phyloP scores from a whole-genome alignment of 2,113 vertebrate genomes.

The Onychorhynchus coronatus region DNA sequence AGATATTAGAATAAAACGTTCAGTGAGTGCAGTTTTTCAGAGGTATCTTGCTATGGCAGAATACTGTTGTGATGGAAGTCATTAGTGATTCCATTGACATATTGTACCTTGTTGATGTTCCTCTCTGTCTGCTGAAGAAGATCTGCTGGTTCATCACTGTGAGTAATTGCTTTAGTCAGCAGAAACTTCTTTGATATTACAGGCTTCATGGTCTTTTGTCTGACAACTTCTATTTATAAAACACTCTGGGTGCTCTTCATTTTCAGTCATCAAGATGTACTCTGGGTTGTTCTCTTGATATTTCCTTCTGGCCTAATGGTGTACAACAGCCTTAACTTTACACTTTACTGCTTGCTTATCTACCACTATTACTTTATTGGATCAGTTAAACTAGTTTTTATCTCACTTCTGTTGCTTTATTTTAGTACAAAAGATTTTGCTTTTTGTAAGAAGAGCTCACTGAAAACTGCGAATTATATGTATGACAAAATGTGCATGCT shows the following conservation, averaged over 20 bases:
- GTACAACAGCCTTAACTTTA: neutral
- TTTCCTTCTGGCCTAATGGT: neutral
- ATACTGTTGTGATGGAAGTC: neutral
- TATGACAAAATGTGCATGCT: neutral
- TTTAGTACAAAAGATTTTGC: neutral
- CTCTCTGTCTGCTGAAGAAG: neutral
- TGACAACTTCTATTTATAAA: neutral
- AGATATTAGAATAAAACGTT: neutral
- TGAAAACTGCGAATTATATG: neutral
- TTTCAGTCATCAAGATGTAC: neutral
- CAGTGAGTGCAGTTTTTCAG: neutral
- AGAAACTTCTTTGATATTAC: neutral
- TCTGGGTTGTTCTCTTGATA: neutral
- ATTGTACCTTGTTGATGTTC: neutral
- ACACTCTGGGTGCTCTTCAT: neutral
- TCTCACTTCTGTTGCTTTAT: neutral
- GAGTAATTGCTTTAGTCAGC: neutral
- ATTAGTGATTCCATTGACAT: neutral
- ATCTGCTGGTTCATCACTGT: rapidly evolving
- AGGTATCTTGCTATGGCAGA: neutral
- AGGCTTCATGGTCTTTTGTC: neutral
- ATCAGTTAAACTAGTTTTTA: neutral
- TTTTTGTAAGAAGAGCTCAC: neutral
- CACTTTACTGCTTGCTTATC: neutral
- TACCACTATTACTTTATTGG: neutral